Evolutionary conservation across 2,113 vertebrate genomes (phyloP).

Genomic region (Takifugu bimaculatus): DNA sequence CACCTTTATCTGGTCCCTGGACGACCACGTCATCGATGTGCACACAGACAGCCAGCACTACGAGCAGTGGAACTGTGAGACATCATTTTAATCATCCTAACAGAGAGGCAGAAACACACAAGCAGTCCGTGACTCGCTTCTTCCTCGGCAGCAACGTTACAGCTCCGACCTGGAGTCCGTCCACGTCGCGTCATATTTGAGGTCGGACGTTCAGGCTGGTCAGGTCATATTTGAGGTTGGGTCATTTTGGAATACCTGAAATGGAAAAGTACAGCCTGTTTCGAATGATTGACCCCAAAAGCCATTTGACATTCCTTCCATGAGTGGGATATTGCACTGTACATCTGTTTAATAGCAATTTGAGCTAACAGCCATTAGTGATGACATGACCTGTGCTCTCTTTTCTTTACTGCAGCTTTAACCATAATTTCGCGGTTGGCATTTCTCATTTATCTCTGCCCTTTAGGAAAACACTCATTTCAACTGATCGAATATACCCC

Average conservation of each 20-base stretch:
- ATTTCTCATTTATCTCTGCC: slow-evolving; percentile 43
- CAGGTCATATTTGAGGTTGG: slow-evolving; percentile 28
- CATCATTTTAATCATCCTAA: not conserved
- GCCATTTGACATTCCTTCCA: slow-evolving; percentile 24
- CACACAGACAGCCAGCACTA: slow-evolving; percentile 83
- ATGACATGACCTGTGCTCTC: slow-evolving; percentile 43
- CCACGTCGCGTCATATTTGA: slow-evolving; percentile 10
- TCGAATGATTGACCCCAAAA: slow-evolving; percentile 31
- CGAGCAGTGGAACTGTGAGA: slow-evolving; percentile 84
- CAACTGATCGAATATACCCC: slow-evolving; percentile 51
- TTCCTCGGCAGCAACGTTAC: not conserved
- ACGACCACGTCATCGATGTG: slow-evolving; percentile 85
- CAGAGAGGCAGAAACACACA: not conserved
- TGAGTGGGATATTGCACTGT: slow-evolving; percentile 22
- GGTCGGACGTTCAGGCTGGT: slow-evolving; percentile 2
- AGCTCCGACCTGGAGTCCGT: not conserved
- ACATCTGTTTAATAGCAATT: slow-evolving; percentile 47
- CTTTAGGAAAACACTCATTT: slow-evolving; percentile 36
- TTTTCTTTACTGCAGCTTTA: slow-evolving; percentile 14
- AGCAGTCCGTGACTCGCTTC: not conserved
- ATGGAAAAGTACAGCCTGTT: slow-evolving; percentile 28
- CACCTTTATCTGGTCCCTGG: slow-evolving; percentile 92
- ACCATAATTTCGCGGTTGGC: slow-evolving; percentile 44
- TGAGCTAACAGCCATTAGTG: slow-evolving; percentile 34
- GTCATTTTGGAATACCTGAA: slow-evolving; percentile 32